These are phyloP conservation scores for Trichogramma evanescens DNA, from an alignment of 2,888 invertebrate species.

Conservation along the genomic window DNA sequence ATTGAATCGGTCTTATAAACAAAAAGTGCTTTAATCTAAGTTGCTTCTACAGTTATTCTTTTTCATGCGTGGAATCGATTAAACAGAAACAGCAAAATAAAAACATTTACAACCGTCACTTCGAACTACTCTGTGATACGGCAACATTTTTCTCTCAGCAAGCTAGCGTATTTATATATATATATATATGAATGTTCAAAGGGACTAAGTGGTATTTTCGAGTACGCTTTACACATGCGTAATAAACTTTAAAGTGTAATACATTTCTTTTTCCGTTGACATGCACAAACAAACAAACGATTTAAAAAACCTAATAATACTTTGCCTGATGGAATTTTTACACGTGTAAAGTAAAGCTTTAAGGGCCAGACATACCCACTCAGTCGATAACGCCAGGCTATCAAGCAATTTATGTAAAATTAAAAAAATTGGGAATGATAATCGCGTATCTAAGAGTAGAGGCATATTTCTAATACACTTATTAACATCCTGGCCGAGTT, in stretches of 20 bases:
- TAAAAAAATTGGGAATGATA: too few species aligned
- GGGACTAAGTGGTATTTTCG: conserved; percentile 25
- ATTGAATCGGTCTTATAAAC: conserved; percentile 67
- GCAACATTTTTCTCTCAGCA: conserved; percentile 23
- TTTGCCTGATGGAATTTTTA: conserved; percentile 32
- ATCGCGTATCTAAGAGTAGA: too few species aligned
- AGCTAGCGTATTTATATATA: not conserved
- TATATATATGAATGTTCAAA: conserved; percentile 6
- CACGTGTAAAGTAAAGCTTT: conserved; percentile 21
- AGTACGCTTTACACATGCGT: not conserved
- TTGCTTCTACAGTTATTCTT: conserved; percentile 19
- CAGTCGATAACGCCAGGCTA: too few species aligned
- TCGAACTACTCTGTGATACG: conserved; percentile 44
- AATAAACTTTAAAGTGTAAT: conserved; percentile 21
- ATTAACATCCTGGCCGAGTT: too few species aligned
- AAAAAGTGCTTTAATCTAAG: conserved; percentile 9
- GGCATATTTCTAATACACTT: too few species aligned
- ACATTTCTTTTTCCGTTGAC: conserved; percentile 24
- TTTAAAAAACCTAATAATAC: conserved; percentile 32
- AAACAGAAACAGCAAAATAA: conserved; percentile 4
- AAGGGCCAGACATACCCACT: too few species aligned
- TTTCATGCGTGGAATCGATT: conserved; percentile 7
- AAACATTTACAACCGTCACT: conserved; percentile 30
- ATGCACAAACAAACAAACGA: conserved; percentile 29
- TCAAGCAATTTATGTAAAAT: too few species aligned